Base-by-base conservation (phyloP, 1,140 invertebrate species). In the Melitaea cinxia region DNA sequence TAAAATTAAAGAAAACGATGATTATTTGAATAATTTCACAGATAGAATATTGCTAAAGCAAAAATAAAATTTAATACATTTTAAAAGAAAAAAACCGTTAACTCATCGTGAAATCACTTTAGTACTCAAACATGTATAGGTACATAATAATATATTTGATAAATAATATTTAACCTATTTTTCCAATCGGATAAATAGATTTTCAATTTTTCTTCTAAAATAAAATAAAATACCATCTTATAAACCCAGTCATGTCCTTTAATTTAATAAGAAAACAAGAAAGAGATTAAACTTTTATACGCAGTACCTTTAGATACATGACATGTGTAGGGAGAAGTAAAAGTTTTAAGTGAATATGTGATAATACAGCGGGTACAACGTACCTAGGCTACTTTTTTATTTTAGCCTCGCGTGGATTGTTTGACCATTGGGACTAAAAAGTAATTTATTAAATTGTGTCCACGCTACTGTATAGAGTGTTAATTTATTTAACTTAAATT, bases 371-470 rank as follows among this genome's bases (percentile, higher is more conserved):
- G 24, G 17, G 14, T 56, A 42, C 54, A 19, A 26, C 28, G 23
- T 42, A n/a, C n/a, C n/a, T n/a, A 45, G 54, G 54, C 19, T 23
- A 42, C 14, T 42, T 55, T 37, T 9, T 62, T 62, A 54, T 62
- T 54, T 62, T 42, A 30, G 21, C 28, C 50, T 62, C 50, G 59
- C 59, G 59, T 62, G 59, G 59, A 54, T 23, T 62, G 35, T 54
- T 15, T 17, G 23, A 37, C 33, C 58, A 50, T 14, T 61, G 58
- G 42, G 58, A 52, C 7, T 53, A 19, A 37, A 42, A 62, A 33
- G 15, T 50, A 62, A 62, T 54, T 54, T 62, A 62, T 23, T 28
- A 54, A 62, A 62, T 47, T 62, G 50, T 23, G 28, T 30, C 15
- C 10, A 28, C 50, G 23, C 59, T 28, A 42, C n/a, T 53, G 24